Evolutionary conservation across 2,888 invertebrate genomes (phyloP).

Genomic region (Scelioninae gen. 2): DNA sequence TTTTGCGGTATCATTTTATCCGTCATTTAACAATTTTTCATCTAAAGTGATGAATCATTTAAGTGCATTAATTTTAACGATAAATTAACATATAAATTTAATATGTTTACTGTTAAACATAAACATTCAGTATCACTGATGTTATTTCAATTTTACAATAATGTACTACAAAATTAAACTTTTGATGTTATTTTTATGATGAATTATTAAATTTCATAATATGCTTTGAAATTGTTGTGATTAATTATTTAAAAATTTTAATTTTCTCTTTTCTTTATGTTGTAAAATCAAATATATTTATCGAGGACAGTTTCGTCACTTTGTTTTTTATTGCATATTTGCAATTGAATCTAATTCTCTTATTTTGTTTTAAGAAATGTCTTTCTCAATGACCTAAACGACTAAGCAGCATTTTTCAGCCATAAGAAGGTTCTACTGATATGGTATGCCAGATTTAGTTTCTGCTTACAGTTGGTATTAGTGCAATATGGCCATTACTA

Average conservation of each 20-base stretch:
- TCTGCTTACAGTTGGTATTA: not conserved
- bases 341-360: not conserved
- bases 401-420: not conserved
- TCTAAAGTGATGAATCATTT: not conserved
- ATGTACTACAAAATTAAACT: too few species aligned
- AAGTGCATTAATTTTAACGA: not conserved
- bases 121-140: too few species aligned
- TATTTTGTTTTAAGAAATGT: not conserved
- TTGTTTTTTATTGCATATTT: too few species aligned
- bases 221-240: too few species aligned
- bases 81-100: not conserved
- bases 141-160: too few species aligned
- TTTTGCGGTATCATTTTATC: conserved; percentile 25
- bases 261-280: too few species aligned
- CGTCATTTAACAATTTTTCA: not conserved
- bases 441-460: conserved; percentile 6
- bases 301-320: too few species aligned
- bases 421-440: not conserved
- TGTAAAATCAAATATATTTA: too few species aligned
- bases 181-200: too few species aligned
- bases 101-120: too few species aligned
- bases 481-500: not conserved
- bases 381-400: not conserved
- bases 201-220: too few species aligned
- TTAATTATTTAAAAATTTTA: too few species aligned